phyloP scores from a whole-genome alignment of 1,140 invertebrate genomes.

The Tribolium castaneum region DNA sequence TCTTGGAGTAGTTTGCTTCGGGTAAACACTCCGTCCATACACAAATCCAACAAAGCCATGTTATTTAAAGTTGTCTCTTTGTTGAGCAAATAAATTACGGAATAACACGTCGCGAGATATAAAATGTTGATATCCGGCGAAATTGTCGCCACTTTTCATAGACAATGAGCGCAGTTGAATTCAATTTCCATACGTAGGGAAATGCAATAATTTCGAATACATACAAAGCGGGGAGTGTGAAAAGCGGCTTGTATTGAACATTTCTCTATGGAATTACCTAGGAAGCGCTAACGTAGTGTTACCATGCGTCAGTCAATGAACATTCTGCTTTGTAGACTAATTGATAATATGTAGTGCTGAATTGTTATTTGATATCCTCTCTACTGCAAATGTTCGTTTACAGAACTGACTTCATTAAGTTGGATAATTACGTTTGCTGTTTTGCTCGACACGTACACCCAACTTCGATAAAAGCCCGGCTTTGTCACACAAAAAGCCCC shows the following conservation, averaged over 20 bases:
- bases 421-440: conserved; percentile 32
- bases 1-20: conserved; percentile 1
- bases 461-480: neutral
- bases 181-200: conserved; percentile 3
- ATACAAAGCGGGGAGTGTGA: conserved; percentile 16
- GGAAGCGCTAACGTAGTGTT: conserved; percentile 28
- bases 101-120: neutral
- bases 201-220: neutral
- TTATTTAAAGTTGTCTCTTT: conserved; percentile 1
- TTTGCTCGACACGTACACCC: neutral
- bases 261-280: conserved; percentile 39
- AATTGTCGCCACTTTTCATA: neutral
- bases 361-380: conserved; percentile 47
- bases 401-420: conserved; percentile 41
- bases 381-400: conserved; percentile 40
- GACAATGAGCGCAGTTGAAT: neutral
- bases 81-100: conserved; percentile 1
- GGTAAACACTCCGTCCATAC: conserved; percentile 13
- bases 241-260: conserved; percentile 23
- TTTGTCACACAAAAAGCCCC: neutral
- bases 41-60: neutral
- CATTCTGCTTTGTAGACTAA: conserved; percentile 47
- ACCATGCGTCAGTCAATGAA: conserved; percentile 40
- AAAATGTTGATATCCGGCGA: neutral
- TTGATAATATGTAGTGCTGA: conserved; percentile 49